phyloP scores from a whole-genome alignment of 2,113 vertebrate genomes.

The Daboia siamensis region DNA sequence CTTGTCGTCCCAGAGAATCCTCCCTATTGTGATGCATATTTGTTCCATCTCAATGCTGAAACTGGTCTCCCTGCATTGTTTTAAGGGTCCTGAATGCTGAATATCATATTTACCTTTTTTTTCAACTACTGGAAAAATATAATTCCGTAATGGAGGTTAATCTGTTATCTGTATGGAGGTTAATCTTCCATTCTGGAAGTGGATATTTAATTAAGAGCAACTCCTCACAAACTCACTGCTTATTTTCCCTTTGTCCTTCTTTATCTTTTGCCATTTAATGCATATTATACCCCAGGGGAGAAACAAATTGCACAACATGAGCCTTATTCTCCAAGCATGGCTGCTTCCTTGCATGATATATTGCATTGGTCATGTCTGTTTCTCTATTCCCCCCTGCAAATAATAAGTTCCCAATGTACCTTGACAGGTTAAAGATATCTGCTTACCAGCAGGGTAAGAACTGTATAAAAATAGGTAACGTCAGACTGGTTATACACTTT shows the following conservation, averaged over 20 bases:
- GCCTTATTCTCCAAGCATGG: background rate
- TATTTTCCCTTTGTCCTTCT: constrained; percentile 2
- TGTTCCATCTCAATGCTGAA: background rate
- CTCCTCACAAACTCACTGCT: constrained; percentile 2
- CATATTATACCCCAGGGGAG: constrained; percentile 9
- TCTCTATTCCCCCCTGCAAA: background rate
- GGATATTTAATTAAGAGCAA: constrained; percentile 27
- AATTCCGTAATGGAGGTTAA: constrained; percentile 12
- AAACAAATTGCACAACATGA: constrained; percentile 12
- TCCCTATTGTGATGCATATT: background rate
- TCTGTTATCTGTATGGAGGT: constrained; percentile 14
- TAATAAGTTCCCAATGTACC: background rate
- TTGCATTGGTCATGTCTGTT: background rate
- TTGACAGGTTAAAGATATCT: background rate
- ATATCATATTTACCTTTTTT: background rate
- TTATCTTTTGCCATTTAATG: constrained; percentile 24
- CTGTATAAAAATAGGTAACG: background rate
- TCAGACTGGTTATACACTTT: background rate
- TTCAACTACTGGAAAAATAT: background rate
- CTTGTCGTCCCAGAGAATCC: background rate
- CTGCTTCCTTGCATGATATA: constrained; percentile 4
- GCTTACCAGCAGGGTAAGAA: background rate
- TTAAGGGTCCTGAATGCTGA: background rate
- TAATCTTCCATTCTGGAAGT: constrained; percentile 29
- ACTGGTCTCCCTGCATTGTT: background rate